Base-by-base conservation (phyloP, 1,140 invertebrate genomes). In the Leptestheria dahalacensis region DNA sequence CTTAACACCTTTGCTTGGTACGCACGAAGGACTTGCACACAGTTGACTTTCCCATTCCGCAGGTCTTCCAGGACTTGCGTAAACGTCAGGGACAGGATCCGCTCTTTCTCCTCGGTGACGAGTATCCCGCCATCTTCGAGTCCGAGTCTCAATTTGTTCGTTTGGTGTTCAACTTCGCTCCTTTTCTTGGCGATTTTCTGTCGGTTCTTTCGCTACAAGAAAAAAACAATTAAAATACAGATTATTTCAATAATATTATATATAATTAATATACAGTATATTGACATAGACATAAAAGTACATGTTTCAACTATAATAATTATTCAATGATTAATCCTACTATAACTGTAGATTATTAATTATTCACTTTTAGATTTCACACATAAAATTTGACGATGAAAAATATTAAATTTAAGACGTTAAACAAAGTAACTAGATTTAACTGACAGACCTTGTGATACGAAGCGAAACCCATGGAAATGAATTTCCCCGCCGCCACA, bases 1-100 rank as follows among this genome's bases (percentile, higher is more conserved):
- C 48, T 48, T 48, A 23, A 52, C 9, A 62, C 61, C 25, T 62
- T 62, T 6, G 61, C 57, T 24, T 62, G 61, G 41, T 62, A 62
- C 6, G 61, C 57, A 23, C 46, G 46, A 3, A 62, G 48, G 29
- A 62, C 61, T 49, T 62, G 55, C 1, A 62, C 21, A 12, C 23
- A 47, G 26, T 18, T 51, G 9, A 49, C 25, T 9, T 60, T 12
- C 23, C 57, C 57, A 21, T 60, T 26, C 12, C 52, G 54, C 1
- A 62, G 21, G 1, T 47, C 41, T 20, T 20, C 24, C 12, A 62
- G 18, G 48, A 62, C 47, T 12, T 51, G n/a, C 57, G 15, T 15
- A 24, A 25, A 51, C 24, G 15, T 53, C 12, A 62, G 57, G 6
- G 33, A 41, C 6, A 41, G 6, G 6, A 41, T 41, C 6, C 33